These are phyloP conservation scores for Lutjanus campechanus DNA, from an alignment of 2,797 vertebrate genomes.

Conservation along the genomic window DNA sequence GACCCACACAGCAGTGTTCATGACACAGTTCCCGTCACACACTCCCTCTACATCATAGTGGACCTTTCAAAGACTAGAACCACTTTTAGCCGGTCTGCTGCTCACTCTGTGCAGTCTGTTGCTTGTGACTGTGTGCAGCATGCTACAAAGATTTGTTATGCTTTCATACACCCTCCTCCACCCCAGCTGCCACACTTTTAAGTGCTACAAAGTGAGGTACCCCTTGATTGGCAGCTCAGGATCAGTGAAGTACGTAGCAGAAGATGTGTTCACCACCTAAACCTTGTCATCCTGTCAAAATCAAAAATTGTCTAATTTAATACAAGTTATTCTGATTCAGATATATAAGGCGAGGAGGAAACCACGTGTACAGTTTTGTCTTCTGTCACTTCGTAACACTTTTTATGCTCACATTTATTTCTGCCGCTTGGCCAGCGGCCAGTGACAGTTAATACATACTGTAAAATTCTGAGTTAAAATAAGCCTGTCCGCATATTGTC, in stretches of 20 bases:
- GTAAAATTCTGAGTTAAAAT: conserved; percentile 11
- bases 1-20: conserved; percentile 10
- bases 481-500: conserved; percentile 15
- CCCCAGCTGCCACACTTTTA: conserved; percentile 49
- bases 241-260: conserved; percentile 45
- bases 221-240: conserved; percentile 65
- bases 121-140: conserved; percentile 28
- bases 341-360: background rate
- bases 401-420: conserved; percentile 22
- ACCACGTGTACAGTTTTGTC: background rate
- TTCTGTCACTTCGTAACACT: conserved; percentile 8
- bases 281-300: conserved; percentile 41
- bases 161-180: conserved; percentile 55
- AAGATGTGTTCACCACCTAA: conserved; percentile 41
- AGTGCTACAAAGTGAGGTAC: conserved; percentile 33
- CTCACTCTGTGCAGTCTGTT: conserved; percentile 34
- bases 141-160: conserved; percentile 51
- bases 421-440: conserved; percentile 12
- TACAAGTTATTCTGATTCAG: conserved; percentile 8
- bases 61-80: conserved; percentile 42
- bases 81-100: conserved; percentile 47
- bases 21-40: conserved; percentile 37
- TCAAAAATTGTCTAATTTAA: conserved; percentile 30
- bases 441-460: conserved; percentile 11
- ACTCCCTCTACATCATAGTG: conserved; percentile 21